Conservation (phyloP, 2,797 vertebrate species). For the Phoeniculus purpureus region DNA sequence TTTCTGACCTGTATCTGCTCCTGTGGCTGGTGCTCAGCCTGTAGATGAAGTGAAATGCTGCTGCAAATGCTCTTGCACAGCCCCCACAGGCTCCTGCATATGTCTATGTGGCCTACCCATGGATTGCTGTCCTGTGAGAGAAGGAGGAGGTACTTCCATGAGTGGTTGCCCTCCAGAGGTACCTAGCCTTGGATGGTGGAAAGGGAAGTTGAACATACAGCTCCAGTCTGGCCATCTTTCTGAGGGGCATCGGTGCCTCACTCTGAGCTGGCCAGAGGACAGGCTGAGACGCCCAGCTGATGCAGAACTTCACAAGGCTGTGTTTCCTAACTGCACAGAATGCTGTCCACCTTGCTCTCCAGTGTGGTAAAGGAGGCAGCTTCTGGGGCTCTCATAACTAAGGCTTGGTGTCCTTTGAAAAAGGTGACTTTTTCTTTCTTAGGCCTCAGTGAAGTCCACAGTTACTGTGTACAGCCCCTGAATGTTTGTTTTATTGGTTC, state of each 20-base stretch:
- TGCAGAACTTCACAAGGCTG: background rate
- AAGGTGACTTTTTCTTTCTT: background rate
- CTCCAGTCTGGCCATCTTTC: background rate
- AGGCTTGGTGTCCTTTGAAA: background rate
- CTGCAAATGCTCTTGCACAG: background rate
- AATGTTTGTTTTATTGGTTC: background rate
- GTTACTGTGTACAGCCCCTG: background rate
- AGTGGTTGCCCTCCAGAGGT: background rate
- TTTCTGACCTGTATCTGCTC: background rate
- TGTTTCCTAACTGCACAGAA: background rate
- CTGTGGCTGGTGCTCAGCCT: background rate
- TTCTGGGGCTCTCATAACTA: background rate
- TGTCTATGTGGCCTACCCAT: background rate
- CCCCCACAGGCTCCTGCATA: fast-evolving
- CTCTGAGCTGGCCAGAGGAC: background rate
- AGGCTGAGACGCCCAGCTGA: background rate
- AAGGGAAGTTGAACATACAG: background rate
- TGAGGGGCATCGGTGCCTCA: background rate
- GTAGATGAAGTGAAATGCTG: background rate
- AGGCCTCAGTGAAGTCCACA: background rate
- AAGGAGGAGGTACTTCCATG: background rate
- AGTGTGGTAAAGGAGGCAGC: background rate
- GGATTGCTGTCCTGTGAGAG: background rate
- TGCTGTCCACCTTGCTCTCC: background rate
- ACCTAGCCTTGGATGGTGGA: background rate